These are phyloP conservation scores for Pachypanchax playfairii DNA, from an alignment of 2,113 vertebrate species.

Conservation along the genomic window DNA sequence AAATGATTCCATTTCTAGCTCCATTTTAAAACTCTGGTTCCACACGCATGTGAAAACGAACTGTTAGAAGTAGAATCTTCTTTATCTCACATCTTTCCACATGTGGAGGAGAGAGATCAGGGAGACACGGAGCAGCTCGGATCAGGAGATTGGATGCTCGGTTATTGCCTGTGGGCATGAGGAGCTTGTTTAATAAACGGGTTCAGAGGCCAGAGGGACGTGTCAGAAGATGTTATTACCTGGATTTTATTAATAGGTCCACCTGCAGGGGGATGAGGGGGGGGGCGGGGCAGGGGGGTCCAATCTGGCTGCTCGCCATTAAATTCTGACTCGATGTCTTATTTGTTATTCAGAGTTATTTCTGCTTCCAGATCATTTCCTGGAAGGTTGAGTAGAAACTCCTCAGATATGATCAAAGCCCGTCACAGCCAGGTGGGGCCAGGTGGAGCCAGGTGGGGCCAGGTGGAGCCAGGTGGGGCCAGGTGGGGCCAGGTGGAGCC, in stretches of 20 bases:
- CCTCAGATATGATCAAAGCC: slow-evolving; percentile 43
- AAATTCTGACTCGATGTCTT: slow-evolving; percentile 50
- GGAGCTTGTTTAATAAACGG: slow-evolving; percentile 71
- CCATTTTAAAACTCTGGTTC: neutral
- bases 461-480: too few species aligned
- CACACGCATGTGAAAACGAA: neutral
- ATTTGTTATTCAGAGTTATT: slow-evolving; percentile 43
- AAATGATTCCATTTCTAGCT: neutral
- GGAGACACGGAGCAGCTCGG: slow-evolving; percentile 26
- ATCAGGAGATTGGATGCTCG: slow-evolving; percentile 50
- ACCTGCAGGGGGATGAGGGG: slow-evolving; percentile 39
- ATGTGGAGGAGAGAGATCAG: neutral
- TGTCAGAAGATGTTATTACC: slow-evolving; percentile 77
- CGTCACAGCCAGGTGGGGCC: too few species aligned
- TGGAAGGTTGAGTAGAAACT: too few species aligned
- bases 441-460: too few species aligned
- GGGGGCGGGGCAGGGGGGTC: slow-evolving; percentile 23
- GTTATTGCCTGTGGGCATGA: slow-evolving; percentile 65
- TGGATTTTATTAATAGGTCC: slow-evolving; percentile 68
- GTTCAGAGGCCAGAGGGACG: slow-evolving; percentile 59
- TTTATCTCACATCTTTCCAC: neutral
- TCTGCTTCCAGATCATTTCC: slow-evolving; percentile 30
- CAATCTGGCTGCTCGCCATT: slow-evolving; percentile 57
- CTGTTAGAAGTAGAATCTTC: neutral
- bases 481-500: too few species aligned